A percentile compares a stretch with the other conserved stretches of the same genome.
These are phyloP conservation scores for Jacana jacana DNA, from an alignment of 2,113 vertebrate genomes.

Conservation along the genomic window DNA sequence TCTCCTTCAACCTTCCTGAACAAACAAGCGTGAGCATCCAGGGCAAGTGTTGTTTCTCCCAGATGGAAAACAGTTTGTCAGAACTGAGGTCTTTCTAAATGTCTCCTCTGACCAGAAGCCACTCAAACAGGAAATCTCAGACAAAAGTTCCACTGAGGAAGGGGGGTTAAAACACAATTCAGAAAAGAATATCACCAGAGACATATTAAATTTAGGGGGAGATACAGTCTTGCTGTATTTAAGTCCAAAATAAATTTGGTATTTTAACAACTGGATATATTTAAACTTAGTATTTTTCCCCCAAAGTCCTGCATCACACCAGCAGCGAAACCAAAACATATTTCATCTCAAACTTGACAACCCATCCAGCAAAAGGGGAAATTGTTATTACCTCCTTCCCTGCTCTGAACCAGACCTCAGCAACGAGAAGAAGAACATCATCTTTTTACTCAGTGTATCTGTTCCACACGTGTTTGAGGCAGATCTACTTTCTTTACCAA, in stretches of 20 bases:
- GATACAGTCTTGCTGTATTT: neutral
- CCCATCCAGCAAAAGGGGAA: neutral
- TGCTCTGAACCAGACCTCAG: neutral
- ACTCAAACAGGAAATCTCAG: neutral
- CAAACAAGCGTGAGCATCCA: neutral
- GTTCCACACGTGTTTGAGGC: neutral
- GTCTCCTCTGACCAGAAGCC: neutral
- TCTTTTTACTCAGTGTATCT: neutral
- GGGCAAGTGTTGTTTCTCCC: neutral
- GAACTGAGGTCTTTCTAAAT: neutral
- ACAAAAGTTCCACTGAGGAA: neutral
- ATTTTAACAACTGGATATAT: neutral
- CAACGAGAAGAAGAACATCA: neutral
- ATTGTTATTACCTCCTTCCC: neutral
- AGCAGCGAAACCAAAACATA: neutral
- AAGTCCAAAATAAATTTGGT: neutral
- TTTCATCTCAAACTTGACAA: neutral
- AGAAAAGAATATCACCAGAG: neutral
- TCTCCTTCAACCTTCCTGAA: neutral
- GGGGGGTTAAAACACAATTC: neutral
- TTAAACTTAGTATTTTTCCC: neutral
- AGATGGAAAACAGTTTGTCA: slow-evolving; percentile 2
- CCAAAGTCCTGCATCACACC: neutral
- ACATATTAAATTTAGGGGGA: no score
- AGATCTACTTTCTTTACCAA: neutral